Evolutionary conservation across 1,140 invertebrate species (phyloP), one percentile per base, ranked within the genome.

Genomic region (Trichogramma pretiosum): DNA sequence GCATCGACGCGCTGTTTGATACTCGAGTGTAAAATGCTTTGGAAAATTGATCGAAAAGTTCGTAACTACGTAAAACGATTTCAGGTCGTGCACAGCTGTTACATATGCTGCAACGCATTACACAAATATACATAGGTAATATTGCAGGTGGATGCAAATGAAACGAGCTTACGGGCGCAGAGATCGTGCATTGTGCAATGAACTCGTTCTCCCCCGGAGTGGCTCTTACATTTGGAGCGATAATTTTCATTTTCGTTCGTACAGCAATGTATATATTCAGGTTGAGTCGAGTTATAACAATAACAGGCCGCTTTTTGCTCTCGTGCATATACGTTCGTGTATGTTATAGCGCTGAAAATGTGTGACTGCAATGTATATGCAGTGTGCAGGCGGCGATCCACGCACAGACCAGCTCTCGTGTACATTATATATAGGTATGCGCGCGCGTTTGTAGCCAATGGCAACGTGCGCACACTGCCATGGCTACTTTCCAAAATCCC

Each of bases 171-270:
- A 21, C 21, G 13, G 19, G 38, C 21, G 36, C 10, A 32, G 23
- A 45, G 24, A 35, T 16, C 17, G 38, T 16, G 38, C 38, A 26
- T n/a, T 26, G 42, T n/a, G n/a, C n/a, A 21, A 43, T 33, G 34
- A 43, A 33, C 10, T 19, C 10, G 5, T 33, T 11, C 18, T 21
- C 22, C 17, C 26, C 9, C 28, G 18, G n/a, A n/a, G n/a, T n/a
- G n/a, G 24, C 16, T 26, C 37, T 33, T 30, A 40, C 40, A 47
- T 47, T 47, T 47, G 40, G 40, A 47, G 40, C 40, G 37, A 47
- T 47, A 47, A 47, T 47, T 46, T 47, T 47, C 36, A 47, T 40
- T 47, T 40, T 47, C 19, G 39, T 23, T n/a, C n/a, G n/a, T n/a
- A n/a, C n/a, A n/a, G n/a, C n/a, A n/a, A n/a, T n/a, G n/a, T n/a